Conservation (phyloP, 2,797 vertebrate genomes). For the Thunnus albacares region DNA sequence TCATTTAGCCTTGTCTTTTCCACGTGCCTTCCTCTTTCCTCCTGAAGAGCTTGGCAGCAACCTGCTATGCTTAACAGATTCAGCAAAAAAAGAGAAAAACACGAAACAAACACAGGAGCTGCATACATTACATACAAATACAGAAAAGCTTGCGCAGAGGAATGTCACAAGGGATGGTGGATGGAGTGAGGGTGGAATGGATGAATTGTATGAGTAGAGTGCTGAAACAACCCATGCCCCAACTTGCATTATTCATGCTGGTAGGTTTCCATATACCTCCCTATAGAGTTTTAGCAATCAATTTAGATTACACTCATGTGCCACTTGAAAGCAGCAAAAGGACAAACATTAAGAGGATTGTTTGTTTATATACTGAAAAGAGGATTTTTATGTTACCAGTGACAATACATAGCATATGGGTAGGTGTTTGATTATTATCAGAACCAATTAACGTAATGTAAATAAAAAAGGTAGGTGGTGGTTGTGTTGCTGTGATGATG, state of each 20-base stretch:
- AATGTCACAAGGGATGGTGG: conserved; percentile 32
- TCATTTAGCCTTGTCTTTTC: conserved; percentile 21
- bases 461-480: conserved; percentile 18
- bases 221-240: conserved; percentile 34
- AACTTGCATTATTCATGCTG: conserved; percentile 64
- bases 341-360: conserved; percentile 34
- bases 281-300: conserved; percentile 51
- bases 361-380: conserved; percentile 15
- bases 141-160: conserved; percentile 19
- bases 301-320: conserved; percentile 55
- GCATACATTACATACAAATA: conserved; percentile 39
- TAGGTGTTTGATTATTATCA: conserved; percentile 37
- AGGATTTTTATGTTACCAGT: conserved; percentile 24
- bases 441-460: conserved; percentile 29
- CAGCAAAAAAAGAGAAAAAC: neutral
- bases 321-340: conserved; percentile 41
- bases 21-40: neutral
- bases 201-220: conserved; percentile 40
- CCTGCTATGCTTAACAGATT: conserved; percentile 9
- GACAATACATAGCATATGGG: conserved; percentile 14
- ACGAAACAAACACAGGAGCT: neutral
- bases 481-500: conserved; percentile 10
- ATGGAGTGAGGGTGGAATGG: conserved; percentile 26
- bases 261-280: conserved; percentile 50
- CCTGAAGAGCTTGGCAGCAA: conserved; percentile 13